A percentile compares a stretch with the other conserved stretches of the same genome.
These are phyloP conservation scores for Dromius quadrimaculatus DNA, from an alignment of 2,888 invertebrate species.

Conservation along the genomic window DNA sequence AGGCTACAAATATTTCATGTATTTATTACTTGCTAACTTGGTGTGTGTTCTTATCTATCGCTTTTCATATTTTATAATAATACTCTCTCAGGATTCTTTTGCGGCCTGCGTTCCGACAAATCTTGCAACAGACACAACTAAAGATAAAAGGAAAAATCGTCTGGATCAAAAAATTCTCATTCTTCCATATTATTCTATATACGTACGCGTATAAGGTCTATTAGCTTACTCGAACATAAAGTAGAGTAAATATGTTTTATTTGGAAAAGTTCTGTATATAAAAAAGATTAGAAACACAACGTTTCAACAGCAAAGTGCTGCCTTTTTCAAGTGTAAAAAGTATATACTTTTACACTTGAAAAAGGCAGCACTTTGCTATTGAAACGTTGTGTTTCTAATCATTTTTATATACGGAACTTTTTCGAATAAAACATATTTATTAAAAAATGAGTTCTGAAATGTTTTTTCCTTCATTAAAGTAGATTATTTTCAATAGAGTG, in stretches of 20 bases:
- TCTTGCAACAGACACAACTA: slow-evolving; percentile 5
- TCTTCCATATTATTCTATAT: slow-evolving; percentile 19
- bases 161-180: slow-evolving; percentile 22
- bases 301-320: too few species aligned
- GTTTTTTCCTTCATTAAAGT: too few species aligned
- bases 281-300: too few species aligned
- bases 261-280: too few species aligned
- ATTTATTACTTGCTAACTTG: slow-evolving; percentile 25
- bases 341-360: too few species aligned
- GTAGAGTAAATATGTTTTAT: background rate
- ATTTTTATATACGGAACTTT: too few species aligned
- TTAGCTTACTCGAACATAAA: slow-evolving; percentile 16
- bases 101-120: slow-evolving; percentile 17
- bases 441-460: too few species aligned
- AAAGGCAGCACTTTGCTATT: too few species aligned
- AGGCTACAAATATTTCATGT: slow-evolving; percentile 33
- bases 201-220: background rate
- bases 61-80: slow-evolving; percentile 25
- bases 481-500: too few species aligned
- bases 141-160: slow-evolving; percentile 9
- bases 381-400: too few species aligned
- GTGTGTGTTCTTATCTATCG: slow-evolving; percentile 3
- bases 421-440: too few species aligned
- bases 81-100: slow-evolving; percentile 24
- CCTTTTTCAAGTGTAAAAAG: too few species aligned